Conservation (phyloP, 2,888 invertebrate species). For the Pristionchus exspectatus region DNA sequence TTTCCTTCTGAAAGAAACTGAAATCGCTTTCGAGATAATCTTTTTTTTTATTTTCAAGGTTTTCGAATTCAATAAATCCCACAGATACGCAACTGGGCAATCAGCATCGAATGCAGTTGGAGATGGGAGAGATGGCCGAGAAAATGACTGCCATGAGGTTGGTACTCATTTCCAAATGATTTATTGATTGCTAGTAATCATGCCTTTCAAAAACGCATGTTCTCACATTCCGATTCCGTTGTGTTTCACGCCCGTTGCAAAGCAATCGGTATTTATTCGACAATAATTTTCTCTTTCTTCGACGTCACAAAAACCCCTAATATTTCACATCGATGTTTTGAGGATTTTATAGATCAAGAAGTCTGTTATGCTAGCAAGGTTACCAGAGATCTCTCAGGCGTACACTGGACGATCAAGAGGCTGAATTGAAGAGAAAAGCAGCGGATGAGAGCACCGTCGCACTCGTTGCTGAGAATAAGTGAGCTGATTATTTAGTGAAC, state of each 20-base stretch:
- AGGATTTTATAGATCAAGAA: too few species aligned
- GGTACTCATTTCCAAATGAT: neutral
- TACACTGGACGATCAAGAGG: slow-evolving; percentile 60
- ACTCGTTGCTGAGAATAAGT: slow-evolving; percentile 63
- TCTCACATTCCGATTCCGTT: too few species aligned
- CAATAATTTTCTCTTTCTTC: too few species aligned
- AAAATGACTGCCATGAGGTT: slow-evolving; percentile 57
- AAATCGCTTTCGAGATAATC: too few species aligned
- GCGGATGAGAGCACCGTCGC: slow-evolving; percentile 62
- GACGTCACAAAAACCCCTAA: too few species aligned
- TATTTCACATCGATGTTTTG: too few species aligned
- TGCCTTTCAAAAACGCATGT: too few species aligned
- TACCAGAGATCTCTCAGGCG: neutral
- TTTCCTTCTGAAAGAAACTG: neutral
- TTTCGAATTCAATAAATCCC: neutral
- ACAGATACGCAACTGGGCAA: slow-evolving; percentile 65
- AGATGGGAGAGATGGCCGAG: slow-evolving; percentile 63
- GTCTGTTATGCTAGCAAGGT: too few species aligned
- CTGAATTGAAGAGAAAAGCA: slow-evolving; percentile 61
- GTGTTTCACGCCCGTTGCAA: too few species aligned
- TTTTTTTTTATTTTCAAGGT: neutral
- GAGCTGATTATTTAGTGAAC: too few species aligned
- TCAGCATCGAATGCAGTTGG: slow-evolving; percentile 64
- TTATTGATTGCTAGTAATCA: neutral
- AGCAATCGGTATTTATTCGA: too few species aligned